phyloP scores from a whole-genome alignment of 2,113 vertebrate species.

The Pelodiscus sinensis region DNA sequence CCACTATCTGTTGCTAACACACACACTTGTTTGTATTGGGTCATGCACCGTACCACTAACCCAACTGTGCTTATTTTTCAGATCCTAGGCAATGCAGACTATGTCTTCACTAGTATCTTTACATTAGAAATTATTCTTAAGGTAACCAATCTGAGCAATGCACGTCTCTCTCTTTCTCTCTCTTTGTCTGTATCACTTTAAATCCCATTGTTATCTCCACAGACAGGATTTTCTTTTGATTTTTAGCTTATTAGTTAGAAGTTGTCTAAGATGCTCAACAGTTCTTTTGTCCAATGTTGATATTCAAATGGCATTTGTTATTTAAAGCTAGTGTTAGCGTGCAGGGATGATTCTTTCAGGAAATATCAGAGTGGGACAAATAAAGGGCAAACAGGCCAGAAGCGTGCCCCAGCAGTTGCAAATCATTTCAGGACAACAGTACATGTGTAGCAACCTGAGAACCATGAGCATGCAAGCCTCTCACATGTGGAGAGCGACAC shows the following conservation, averaged over 20 bases:
- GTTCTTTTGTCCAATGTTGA: background rate
- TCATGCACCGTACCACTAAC: slow-evolving; percentile 77
- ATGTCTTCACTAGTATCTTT: slow-evolving; percentile 99
- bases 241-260: background rate
- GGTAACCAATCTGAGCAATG: slow-evolving; percentile 84
- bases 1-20: slow-evolving; percentile 78
- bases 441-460: background rate
- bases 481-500: background rate
- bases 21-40: slow-evolving; percentile 57
- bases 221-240: slow-evolving; percentile 18
- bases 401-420: background rate
- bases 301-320: background rate
- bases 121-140: slow-evolving; percentile 99
- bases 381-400: background rate
- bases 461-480: background rate
- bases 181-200: background rate
- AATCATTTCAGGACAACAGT: background rate
- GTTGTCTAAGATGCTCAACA: background rate
- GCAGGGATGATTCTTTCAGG: background rate
- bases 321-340: background rate
- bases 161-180: slow-evolving; percentile 9
- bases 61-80: slow-evolving; percentile 86
- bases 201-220: background rate
- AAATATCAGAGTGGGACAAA: background rate
- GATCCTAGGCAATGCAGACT: slow-evolving; percentile 99